These are phyloP conservation scores for Lepus oiostolus DNA, from an alignment of 2,797 vertebrate genomes.

Conservation along the genomic window DNA sequence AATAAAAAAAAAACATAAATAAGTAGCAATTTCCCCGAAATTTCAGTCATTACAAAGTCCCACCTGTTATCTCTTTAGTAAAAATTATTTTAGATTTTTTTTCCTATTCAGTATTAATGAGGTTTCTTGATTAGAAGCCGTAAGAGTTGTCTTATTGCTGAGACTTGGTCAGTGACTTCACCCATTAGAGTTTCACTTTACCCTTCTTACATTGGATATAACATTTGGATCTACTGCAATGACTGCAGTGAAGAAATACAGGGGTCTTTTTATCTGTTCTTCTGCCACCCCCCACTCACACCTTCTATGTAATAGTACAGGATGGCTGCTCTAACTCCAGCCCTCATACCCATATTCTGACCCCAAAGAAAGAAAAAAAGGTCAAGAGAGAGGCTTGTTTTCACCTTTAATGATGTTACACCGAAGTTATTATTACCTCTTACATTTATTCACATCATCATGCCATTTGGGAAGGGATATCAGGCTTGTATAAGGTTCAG, in stretches of 20 bases:
- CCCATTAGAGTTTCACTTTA: neutral
- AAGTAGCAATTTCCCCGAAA: neutral
- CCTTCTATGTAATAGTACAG: neutral
- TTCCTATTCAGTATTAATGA: neutral
- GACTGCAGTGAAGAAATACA: neutral
- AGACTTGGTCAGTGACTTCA: neutral
- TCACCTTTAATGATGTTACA: neutral
- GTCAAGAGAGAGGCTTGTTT: neutral
- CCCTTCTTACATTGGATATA: neutral
- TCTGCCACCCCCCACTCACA: neutral
- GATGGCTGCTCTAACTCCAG: neutral
- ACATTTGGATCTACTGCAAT: neutral
- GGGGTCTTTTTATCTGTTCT: too few relatives aligned
- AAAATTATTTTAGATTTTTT: slow-evolving; percentile 3
- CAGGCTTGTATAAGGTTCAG: neutral
- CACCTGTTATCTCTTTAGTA: neutral
- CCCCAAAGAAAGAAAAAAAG: neutral
- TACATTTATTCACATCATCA: neutral
- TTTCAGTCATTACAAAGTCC: neutral
- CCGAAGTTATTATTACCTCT: neutral
- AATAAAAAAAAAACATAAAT: neutral
- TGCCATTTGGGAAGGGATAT: neutral
- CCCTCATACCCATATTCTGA: neutral
- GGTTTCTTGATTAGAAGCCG: slow-evolving; percentile 18
- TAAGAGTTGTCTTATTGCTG: neutral